Conservation (phyloP, 2,888 invertebrate genomes). For the Gandaritis pyraliata region DNA sequence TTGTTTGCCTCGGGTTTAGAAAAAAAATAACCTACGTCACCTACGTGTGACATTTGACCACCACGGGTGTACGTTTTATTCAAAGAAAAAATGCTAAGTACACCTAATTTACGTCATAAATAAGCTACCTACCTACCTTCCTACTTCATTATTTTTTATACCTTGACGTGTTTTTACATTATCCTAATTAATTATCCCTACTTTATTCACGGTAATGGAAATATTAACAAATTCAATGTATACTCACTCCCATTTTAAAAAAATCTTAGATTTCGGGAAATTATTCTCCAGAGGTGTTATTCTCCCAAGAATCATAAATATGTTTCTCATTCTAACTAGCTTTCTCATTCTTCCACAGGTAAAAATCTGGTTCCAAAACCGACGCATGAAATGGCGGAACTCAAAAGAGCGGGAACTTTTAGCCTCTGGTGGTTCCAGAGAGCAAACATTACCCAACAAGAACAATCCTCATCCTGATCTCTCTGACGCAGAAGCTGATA, state of each 20-base stretch:
- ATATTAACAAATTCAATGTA: too few species aligned
- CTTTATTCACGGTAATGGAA: too few species aligned
- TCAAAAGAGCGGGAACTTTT: slow-evolving; percentile 97
- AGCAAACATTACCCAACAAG: slow-evolving; percentile 97
- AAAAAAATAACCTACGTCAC: slow-evolving; percentile 11
- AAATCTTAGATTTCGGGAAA: too few species aligned
- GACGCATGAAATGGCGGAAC: slow-evolving; percentile 99
- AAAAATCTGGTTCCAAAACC: slow-evolving; percentile 95
- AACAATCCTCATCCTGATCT: slow-evolving; percentile 98
- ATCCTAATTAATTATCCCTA: too few species aligned
- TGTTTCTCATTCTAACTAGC: background rate
- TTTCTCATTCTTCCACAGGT: slow-evolving; percentile 71
- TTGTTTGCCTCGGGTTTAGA: slow-evolving; percentile 1
- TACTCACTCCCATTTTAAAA: too few species aligned
- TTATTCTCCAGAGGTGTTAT: too few species aligned
- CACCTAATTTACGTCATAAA: too few species aligned
- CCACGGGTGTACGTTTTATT: background rate
- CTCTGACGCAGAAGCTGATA: slow-evolving; percentile 94
- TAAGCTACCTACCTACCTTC: background rate
- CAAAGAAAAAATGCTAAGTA: too few species aligned
- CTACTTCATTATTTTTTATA: too few species aligned
- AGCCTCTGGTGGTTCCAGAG: slow-evolving; percentile 96
- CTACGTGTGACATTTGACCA: slow-evolving; percentile 22
- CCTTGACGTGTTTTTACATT: too few species aligned
- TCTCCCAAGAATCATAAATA: background rate